A percentile compares a stretch with the other conserved stretches of the same genome.
Conservation (phyloP, 2,113 vertebrate genomes). For the Thamnaconus septentrionalis region DNA sequence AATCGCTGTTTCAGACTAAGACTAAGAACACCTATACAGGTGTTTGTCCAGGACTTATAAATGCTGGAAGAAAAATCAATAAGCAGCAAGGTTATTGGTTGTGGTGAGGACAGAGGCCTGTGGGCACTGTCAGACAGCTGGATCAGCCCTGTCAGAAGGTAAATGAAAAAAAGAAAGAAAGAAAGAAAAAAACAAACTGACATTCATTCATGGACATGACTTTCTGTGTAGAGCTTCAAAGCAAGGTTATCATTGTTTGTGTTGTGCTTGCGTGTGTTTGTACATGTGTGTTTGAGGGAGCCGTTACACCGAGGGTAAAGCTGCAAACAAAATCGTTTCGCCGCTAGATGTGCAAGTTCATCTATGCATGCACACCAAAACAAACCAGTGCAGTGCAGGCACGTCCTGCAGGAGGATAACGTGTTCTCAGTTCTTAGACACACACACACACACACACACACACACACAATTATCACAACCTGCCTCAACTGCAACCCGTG, state of each 20-base stretch:
- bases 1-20: slow-evolving; percentile 1
- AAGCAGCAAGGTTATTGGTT: slow-evolving; percentile 35
- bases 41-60: slow-evolving; percentile 35
- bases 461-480: too few relatives aligned
- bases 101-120: slow-evolving; percentile 16
- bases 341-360: too few relatives aligned
- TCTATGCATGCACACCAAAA: too few relatives aligned
- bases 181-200: not conserved
- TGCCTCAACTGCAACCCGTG: too few relatives aligned
- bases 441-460: too few relatives aligned
- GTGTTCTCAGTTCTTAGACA: too few relatives aligned
- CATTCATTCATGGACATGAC: slow-evolving; percentile 26
- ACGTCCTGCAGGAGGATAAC: too few relatives aligned
- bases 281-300: not conserved
- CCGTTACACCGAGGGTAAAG: not conserved
- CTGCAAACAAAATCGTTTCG: not conserved
- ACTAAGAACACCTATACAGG: slow-evolving; percentile 13
- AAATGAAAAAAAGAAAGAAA: not conserved
- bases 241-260: not conserved
- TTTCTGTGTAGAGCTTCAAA: not conserved
- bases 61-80: slow-evolving; percentile 32
- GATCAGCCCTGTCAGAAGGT: not conserved
- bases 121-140: not conserved
- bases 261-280: not conserved
- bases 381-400: too few relatives aligned